Evolutionary conservation across 2,888 invertebrate genomes (phyloP).

Genomic region (Scaptomyza reducta): DNA sequence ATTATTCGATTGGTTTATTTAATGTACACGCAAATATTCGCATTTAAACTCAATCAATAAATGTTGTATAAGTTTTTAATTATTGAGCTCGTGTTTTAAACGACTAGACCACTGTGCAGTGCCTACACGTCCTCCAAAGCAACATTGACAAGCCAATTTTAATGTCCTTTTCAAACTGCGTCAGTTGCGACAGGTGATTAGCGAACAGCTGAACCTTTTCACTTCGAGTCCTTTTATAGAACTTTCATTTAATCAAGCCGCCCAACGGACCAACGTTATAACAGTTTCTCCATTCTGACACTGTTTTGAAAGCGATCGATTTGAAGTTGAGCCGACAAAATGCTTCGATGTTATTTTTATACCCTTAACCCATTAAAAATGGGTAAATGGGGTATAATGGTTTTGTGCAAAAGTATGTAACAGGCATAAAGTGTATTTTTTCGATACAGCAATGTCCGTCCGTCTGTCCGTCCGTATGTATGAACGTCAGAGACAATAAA

Average conservation of each 20-base stretch:
- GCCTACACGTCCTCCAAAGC: neutral
- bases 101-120: slow-evolving; percentile 36
- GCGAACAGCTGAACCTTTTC: slow-evolving; percentile 58
- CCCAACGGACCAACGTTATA: slow-evolving; percentile 31
- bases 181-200: slow-evolving; percentile 50
- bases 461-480: no score
- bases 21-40: neutral
- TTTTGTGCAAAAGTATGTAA: no score
- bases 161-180: slow-evolving; percentile 43
- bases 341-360: slow-evolving; percentile 19
- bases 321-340: slow-evolving; percentile 12
- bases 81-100: neutral
- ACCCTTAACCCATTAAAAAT: no score
- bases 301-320: slow-evolving; percentile 68
- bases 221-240: slow-evolving; percentile 37
- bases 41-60: neutral
- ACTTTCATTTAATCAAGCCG: slow-evolving; percentile 46
- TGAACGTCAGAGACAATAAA: no score
- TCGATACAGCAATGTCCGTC: no score
- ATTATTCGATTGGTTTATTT: neutral
- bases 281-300: slow-evolving; percentile 56
- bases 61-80: neutral
- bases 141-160: slow-evolving; percentile 29
- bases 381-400: no score
- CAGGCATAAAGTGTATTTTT: no score